Evolutionary conservation across 2,888 invertebrate genomes (phyloP), one percentile per base, ranked within the genome.

Genomic region (Aphodius granarius): DNA sequence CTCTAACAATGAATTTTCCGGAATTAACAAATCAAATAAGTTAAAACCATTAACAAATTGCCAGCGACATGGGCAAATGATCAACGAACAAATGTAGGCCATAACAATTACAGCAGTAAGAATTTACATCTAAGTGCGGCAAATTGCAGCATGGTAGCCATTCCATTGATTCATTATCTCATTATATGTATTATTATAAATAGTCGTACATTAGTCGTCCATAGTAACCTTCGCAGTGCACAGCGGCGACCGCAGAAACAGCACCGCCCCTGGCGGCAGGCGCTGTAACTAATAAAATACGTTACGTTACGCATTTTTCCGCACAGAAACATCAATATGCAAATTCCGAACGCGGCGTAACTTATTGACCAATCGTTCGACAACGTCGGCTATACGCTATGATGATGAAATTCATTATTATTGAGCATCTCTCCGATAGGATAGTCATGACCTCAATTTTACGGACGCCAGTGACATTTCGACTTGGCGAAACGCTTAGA

Each of bases 391-490:
- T 43, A 43, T 43, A 13, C 43, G 43, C 68, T 18, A n/a, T 21
- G 21, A 22, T 68, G 68, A 68, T 19, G 68, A 68, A 68, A 68
- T 22, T 68, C 68, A 68, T 68, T 68, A 68, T 68, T 68, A 68
- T 68, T 68, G 68, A 68, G 68, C 68, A 43, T 43, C 43, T 43
- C 43, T 43, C 43, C 22, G 68, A n/a, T 68, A 20, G 68, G 68
- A 68, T 68, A 68, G 68, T 68, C 68, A 68, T 68, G 68, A 68
- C 68, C 68, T 68, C 68, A 68, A 68, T 68, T 68, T 68, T 68
- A 22, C 68, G 21, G 68, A 68, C 21, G 68, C 68, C 22, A 68
- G 68, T 68, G 68, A 68, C 68, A 68, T 68, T 68, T 68, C 68
- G 22, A 68, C 68, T 19, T 21, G 20, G 20, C 22, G 13, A 20